Evolutionary conservation across 2,888 invertebrate genomes (phyloP).

Genomic region (Cerceris ruficornis): DNA sequence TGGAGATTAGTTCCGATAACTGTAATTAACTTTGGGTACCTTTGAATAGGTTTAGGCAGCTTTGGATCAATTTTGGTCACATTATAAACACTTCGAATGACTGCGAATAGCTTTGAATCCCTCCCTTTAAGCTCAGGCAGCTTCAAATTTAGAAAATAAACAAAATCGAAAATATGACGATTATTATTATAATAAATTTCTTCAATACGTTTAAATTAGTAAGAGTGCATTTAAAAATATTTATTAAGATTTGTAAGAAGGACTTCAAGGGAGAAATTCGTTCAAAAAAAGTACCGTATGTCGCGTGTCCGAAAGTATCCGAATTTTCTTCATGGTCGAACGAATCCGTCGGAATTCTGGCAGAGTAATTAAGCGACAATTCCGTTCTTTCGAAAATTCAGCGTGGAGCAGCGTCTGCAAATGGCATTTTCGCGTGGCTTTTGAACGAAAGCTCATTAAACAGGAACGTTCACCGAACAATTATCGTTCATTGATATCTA

Average conservation of each 20-base stretch:
- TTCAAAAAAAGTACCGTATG: neutral
- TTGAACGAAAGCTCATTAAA: constrained; percentile 22
- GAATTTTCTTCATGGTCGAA: neutral
- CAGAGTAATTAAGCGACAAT: constrained; percentile 51
- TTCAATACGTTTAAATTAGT: too few species aligned
- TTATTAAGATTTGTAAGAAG: neutral
- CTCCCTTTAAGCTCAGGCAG: too few species aligned
- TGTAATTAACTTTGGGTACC: too few species aligned
- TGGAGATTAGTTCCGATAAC: too few species aligned
- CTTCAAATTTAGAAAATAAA: too few species aligned
- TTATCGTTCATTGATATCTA: constrained; percentile 34
- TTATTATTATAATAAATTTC: too few species aligned
- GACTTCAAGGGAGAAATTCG: neutral
- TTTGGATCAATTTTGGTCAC: too few species aligned
- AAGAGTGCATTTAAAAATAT: neutral
- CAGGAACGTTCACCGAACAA: constrained; percentile 9
- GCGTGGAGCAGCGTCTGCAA: constrained; percentile 18
- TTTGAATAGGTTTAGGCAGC: too few species aligned
- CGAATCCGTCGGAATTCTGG: constrained; percentile 13
- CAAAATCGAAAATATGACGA: too few species aligned
- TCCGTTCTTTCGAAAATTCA: constrained; percentile 39
- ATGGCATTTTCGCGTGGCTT: constrained; percentile 26
- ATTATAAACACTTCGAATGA: too few species aligned
- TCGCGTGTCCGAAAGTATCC: constrained; percentile 10
- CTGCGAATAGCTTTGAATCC: too few species aligned